Evolutionary conservation across 2,797 vertebrate species (phyloP).

Genomic region (Nothura maculosa): DNA sequence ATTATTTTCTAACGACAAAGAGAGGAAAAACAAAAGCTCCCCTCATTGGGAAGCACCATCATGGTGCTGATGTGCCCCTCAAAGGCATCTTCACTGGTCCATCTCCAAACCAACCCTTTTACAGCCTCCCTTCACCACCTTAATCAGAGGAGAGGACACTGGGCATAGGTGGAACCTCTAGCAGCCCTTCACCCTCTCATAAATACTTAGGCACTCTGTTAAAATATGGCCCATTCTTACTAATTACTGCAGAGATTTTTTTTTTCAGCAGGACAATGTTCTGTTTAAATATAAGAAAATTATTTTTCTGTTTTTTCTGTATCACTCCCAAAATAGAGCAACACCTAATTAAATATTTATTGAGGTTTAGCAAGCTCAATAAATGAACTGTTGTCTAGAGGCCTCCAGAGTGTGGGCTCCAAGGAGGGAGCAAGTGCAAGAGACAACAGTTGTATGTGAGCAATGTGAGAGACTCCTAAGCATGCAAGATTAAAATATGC

Average conservation of each 20-base stretch:
- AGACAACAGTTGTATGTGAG: neutral
- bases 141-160: neutral
- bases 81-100: neutral
- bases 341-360: conserved; percentile 55
- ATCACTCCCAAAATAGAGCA: conserved; percentile 38
- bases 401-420: neutral
- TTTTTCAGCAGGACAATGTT: neutral
- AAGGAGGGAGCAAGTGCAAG: conserved; percentile 44
- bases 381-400: conserved; percentile 47
- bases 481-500: neutral
- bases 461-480: neutral
- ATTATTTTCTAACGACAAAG: neutral
- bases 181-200: neutral
- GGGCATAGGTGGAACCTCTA: neutral
- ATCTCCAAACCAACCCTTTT: neutral
- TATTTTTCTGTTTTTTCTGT: neutral
- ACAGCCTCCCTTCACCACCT: neutral
- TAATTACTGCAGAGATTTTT: neutral
- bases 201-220: neutral
- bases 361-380: neutral
- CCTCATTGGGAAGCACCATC: neutral
- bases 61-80: neutral
- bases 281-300: conserved; percentile 27
- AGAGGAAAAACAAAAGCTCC: neutral
- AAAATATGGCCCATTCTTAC: neutral